Evolutionary conservation across 2,113 vertebrate species (phyloP), one percentile per base, ranked within the genome.

Genomic region (Chauna torquata): DNA sequence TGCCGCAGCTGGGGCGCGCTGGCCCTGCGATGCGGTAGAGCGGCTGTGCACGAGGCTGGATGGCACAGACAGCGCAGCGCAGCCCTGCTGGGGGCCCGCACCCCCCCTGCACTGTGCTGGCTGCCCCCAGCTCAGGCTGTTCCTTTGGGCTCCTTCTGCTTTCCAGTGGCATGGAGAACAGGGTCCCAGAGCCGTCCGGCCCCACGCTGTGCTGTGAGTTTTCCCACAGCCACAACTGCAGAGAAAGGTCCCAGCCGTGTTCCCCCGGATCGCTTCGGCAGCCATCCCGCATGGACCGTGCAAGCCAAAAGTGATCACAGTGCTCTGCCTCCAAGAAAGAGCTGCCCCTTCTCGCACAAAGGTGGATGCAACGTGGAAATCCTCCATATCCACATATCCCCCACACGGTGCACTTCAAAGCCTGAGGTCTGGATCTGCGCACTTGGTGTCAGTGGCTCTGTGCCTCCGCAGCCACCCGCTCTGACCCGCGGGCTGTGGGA

Each of bases 321-420:
- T 13, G 32, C 32, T 57, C 40, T 24, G 40, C 50, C 23, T 40
- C 18, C 11, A 28, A 8, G 50, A 66, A 45, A 45, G 40, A 3
- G 1, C 4, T 1, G 52, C 25, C 50, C 54, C 34, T 23, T 19
- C 64, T 38, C 79, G 47, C 64, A 38, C 64, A 49, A 42, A 42
- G 18, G 30, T 34, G 23, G 44, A 6, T 9, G 3, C 24, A 12
- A 59, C 27, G 22, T 34, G 18, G n/a, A 24, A 24, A 18, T 55
- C 15, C 40, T 28, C 69, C 13, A 2, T 20, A 25, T 3, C 50
- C 30, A 8, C 22, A 1, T 16, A 24, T 28, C 3, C 5, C 85
- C 45, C 2, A 3, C 14, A 42, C 76, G 22, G 23, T 1, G 11
- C 0, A 0, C 50, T 19, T 36, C 1, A 1, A 42, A 50, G 30